Conservation (phyloP, 2,797 vertebrate genomes). For the Enteromius mattozi region DNA sequence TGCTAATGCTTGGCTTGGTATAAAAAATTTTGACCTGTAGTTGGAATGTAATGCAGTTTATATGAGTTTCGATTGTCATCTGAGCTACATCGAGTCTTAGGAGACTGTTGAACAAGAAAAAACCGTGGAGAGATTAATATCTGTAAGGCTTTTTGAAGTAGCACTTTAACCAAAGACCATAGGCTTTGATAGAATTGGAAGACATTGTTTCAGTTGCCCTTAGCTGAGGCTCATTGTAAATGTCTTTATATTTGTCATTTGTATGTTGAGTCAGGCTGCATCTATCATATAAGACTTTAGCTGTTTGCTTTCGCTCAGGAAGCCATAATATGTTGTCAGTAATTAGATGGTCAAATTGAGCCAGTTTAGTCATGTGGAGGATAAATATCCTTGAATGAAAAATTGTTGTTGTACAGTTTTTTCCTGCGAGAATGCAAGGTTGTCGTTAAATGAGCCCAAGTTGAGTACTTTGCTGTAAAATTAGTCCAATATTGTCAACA, state of each 20-base stretch:
- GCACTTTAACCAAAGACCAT: constrained; percentile 51
- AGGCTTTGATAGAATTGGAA: neutral
- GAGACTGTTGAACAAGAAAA: neutral
- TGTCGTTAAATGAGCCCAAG: constrained; percentile 5
- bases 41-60: constrained; percentile 15
- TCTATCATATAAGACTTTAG: constrained; percentile 12
- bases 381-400: constrained; percentile 21
- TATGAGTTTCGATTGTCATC: neutral
- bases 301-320: constrained; percentile 32
- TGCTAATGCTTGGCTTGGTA: neutral
- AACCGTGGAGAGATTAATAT: neutral
- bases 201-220: neutral
- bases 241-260: constrained; percentile 15
- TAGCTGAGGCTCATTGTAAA: constrained; percentile 16
- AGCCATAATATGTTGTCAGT: constrained; percentile 10
- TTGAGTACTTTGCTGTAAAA: constrained; percentile 47
- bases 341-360: neutral
- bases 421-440: neutral
- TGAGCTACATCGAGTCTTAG: neutral
- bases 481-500: constrained; percentile 27
- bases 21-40: neutral
- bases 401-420: constrained; percentile 35
- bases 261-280: constrained; percentile 8
- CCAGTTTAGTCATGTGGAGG: neutral
- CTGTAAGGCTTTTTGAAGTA: constrained; percentile 29